Conservation (phyloP, 2,113 vertebrate species). For the Zapornia atra region DNA sequence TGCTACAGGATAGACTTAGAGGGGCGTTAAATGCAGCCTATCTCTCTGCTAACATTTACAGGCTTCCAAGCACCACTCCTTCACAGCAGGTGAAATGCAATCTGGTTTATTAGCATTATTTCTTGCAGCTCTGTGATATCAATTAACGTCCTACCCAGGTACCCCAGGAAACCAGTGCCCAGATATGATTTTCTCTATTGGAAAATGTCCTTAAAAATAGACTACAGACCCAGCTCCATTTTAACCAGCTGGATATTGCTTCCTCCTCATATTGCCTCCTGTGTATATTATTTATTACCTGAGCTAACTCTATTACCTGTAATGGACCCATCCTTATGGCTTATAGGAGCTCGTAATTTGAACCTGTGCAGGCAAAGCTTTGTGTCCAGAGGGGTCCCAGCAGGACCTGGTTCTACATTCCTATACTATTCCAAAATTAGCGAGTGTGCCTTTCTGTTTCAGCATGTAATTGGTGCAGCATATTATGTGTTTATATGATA, state of each 20-base stretch:
- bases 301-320: neutral
- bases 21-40: constrained; percentile 8
- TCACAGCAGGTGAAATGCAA: neutral
- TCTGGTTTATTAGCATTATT: neutral
- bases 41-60: constrained; percentile 35
- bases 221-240: neutral
- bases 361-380: neutral
- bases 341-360: neutral
- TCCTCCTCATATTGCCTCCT: neutral
- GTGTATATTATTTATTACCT: constrained; percentile 48
- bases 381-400: neutral
- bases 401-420: neutral
- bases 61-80: neutral
- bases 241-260: neutral
- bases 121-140: neutral
- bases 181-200: neutral
- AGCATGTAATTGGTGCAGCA: neutral
- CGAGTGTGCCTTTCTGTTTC: neutral
- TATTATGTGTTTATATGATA: neutral
- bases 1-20: constrained; percentile 19
- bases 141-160: neutral
- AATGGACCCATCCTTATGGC: neutral
- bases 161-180: neutral
- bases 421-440: neutral
- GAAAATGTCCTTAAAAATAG: neutral